Evolutionary conservation across 2,888 invertebrate genomes (phyloP), one percentile per base, ranked within the genome.

Genomic region (Ctenicera cuprea): DNA sequence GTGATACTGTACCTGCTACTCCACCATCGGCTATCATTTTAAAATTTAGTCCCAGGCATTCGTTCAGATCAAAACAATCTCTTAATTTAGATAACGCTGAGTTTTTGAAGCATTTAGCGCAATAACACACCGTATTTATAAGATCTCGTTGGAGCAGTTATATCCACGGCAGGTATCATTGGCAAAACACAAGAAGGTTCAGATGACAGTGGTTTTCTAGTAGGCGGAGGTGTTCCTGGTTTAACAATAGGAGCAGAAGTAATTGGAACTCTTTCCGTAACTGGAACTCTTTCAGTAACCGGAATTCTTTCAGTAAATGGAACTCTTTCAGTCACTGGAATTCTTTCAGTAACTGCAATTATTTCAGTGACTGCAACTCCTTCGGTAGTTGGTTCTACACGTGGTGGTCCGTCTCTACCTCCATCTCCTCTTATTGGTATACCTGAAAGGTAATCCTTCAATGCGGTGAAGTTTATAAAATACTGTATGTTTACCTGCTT

Each of bases 111-210:
- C n/a, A n/a, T n/a, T n/a, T n/a, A n/a, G n/a, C 3, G 2, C 26
- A 26, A 26, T 9, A 18, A 80, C 88, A 86, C 84, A 92, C 93
- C 93, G 78, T 93, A 92, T 85, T 92, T 87, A 82, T 90, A 91
- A 0, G 91, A 90, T 78, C 89, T 89, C 0, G 87, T 87, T 2
- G 89, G 87, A 59, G 89, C 86, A 0, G 90, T 89, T 5, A 88
- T 86, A 74, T 90, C 90, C 0, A 76, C 77, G 0, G 86, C 87
- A 69, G 89, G 91, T 74, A 89, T 89, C 84, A 84, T 88, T 48
- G 88, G 92, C 78, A 90, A 88, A 84, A 83, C 90, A 86, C 86
- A 90, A 41, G 83, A 89, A 85, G 1, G 88, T 52, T 81, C 81
- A 30, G 78, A 87, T 11, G 81, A 82, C 12, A 88, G 87, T 18